Evolutionary conservation across 2,888 invertebrate genomes (phyloP).

Genomic region (Resseliella maxima): DNA sequence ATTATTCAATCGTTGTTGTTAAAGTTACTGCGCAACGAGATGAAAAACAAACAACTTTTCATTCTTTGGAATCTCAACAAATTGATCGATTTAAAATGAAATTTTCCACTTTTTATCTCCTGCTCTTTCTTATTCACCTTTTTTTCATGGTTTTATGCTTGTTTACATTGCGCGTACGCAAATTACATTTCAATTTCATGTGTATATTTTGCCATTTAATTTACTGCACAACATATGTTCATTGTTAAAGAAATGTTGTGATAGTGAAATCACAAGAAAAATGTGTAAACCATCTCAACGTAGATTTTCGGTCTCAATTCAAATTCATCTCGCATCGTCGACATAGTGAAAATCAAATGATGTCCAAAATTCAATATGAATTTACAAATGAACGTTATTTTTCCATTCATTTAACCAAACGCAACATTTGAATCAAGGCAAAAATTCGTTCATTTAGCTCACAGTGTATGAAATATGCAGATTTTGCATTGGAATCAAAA

Average conservation of each 20-base stretch:
- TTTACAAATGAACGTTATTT: neutral
- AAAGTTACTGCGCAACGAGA: neutral
- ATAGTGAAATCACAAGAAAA: neutral
- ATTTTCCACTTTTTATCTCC: neutral
- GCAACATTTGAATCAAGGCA: too few species aligned
- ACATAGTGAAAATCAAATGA: too few species aligned
- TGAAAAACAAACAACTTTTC: constrained; percentile 44
- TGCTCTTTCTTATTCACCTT: too few species aligned
- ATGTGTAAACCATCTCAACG: neutral
- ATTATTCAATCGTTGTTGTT: constrained; percentile 43
- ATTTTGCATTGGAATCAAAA: neutral
- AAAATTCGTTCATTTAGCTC: neutral
- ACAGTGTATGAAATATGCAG: neutral
- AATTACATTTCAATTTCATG: constrained; percentile 1
- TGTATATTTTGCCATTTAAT: neutral
- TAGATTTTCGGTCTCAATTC: too few species aligned
- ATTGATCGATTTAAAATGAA: constrained; percentile 50
- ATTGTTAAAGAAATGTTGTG: neutral
- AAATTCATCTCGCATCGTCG: too few species aligned
- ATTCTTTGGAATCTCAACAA: constrained; percentile 20
- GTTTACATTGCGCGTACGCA: neutral
- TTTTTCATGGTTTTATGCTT: neutral
- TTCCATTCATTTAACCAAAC: too few species aligned
- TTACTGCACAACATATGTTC: neutral
- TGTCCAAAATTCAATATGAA: too few species aligned